phyloP scores from a whole-genome alignment of 1,140 invertebrate genomes.

The Sinonovacula constricta region DNA sequence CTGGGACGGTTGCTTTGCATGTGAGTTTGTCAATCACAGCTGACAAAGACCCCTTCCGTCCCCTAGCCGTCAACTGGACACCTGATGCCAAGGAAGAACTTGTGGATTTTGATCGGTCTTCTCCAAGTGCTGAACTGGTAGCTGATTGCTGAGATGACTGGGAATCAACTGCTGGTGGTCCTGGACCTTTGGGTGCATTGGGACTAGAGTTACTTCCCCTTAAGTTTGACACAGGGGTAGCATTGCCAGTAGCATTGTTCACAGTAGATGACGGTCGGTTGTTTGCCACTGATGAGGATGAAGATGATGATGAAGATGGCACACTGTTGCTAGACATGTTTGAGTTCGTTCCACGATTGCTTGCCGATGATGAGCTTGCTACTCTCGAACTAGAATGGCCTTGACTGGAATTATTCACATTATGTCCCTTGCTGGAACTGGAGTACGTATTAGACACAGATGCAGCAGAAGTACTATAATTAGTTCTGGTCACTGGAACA shows the following conservation, averaged over 20 bases:
- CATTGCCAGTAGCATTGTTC: constrained; percentile 25
- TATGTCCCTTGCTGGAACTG: too few species aligned
- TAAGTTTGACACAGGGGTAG: constrained; percentile 24
- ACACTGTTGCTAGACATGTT: too few species aligned
- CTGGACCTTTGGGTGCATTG: constrained; percentile 42
- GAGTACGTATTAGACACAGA: too few species aligned
- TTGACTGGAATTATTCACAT: too few species aligned
- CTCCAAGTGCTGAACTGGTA: constrained; percentile 12
- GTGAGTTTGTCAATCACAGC: constrained; percentile 92
- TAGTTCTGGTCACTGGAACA: too few species aligned
- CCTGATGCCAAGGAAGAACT: background rate
- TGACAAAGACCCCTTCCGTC: constrained; percentile 87
- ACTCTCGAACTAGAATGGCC: too few species aligned
- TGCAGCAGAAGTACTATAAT: too few species aligned
- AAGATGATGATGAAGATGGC: too few species aligned
- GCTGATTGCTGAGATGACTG: background rate
- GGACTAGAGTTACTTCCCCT: constrained; percentile 28
- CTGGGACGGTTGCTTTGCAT: constrained; percentile 36
- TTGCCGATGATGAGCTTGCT: too few species aligned
- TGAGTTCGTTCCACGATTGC: too few species aligned
- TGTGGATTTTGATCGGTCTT: constrained; percentile 40
- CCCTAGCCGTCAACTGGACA: constrained; percentile 71
- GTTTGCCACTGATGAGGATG: background rate
- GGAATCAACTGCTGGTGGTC: constrained; percentile 25
- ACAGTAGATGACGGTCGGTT: constrained; percentile 3